Evolutionary conservation across 2,113 vertebrate species (phyloP).

Genomic region (Mohoua ochrocephala): DNA sequence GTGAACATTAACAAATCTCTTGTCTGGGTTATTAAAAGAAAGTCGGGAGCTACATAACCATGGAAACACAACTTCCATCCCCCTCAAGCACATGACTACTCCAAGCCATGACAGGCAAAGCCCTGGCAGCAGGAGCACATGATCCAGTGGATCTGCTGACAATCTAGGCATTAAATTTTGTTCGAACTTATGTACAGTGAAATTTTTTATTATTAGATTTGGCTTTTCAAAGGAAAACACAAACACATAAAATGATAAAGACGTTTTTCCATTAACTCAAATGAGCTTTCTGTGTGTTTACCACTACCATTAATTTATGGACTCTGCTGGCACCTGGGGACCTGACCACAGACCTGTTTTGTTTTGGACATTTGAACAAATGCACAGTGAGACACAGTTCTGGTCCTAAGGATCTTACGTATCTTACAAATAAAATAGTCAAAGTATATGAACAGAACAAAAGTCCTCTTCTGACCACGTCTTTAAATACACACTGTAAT

Average conservation of each 20-base stretch:
- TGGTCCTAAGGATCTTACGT: not conserved
- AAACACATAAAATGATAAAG: not conserved
- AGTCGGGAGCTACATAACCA: constrained; percentile 26
- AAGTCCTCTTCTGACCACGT: rapidly evolving
- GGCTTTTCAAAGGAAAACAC: not conserved
- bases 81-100: constrained; percentile 31
- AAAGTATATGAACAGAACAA: not conserved
- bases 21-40: constrained; percentile 53
- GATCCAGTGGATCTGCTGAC: not conserved
- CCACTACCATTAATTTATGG: not conserved
- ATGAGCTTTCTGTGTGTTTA: not conserved
- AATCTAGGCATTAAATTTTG: not conserved
- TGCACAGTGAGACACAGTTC: not conserved
- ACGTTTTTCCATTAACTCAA: not conserved
- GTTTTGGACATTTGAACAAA: not conserved
- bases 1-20: constrained; percentile 24
- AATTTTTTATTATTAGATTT: not conserved
- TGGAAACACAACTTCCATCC: constrained; percentile 46
- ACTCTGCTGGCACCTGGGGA: not conserved
- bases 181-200: not conserved
- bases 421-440: not conserved
- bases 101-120: not conserved
- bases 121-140: not conserved
- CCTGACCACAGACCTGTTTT: not conserved
- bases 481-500: not conserved